A percentile compares a stretch with the other conserved stretches of the same genome.
phyloP scores from a whole-genome alignment of 2,797 vertebrate genomes.

The Eremophila alpestris region DNA sequence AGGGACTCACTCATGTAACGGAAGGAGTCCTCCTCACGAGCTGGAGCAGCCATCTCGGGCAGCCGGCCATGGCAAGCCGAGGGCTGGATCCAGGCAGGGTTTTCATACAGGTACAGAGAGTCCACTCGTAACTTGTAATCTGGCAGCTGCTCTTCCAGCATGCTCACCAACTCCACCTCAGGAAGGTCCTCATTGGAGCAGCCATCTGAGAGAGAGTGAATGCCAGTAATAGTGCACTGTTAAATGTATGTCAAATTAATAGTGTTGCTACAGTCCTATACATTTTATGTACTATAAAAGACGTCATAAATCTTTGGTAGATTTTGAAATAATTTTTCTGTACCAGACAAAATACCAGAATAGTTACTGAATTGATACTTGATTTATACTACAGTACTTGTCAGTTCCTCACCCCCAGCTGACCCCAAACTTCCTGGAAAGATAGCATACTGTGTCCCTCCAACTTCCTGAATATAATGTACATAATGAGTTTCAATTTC shows the following conservation, averaged over 20 bases:
- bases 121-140: conserved; percentile 82
- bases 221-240: background rate
- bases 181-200: conserved; percentile 79
- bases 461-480: background rate
- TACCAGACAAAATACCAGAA: background rate
- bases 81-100: conserved; percentile 86
- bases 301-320: background rate
- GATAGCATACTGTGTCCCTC: background rate
- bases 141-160: conserved; percentile 82
- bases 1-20: conserved; percentile 91
- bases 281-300: background rate
- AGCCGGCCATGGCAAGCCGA: conserved; percentile 72
- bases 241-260: background rate
- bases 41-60: conserved; percentile 77
- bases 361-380: background rate
- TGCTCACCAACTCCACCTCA: conserved; percentile 79
- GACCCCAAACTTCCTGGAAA: background rate
- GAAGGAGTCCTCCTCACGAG: conserved; percentile 88
- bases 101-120: conserved; percentile 88
- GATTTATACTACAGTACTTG: background rate
- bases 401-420: background rate
- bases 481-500: background rate
- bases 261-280: background rate
- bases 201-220: conserved; percentile 72
- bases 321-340: background rate